Evolutionary conservation across 2,113 vertebrate genomes (phyloP), one percentile per base, ranked within the genome.

Genomic region (Sceloporus tristichus): DNA sequence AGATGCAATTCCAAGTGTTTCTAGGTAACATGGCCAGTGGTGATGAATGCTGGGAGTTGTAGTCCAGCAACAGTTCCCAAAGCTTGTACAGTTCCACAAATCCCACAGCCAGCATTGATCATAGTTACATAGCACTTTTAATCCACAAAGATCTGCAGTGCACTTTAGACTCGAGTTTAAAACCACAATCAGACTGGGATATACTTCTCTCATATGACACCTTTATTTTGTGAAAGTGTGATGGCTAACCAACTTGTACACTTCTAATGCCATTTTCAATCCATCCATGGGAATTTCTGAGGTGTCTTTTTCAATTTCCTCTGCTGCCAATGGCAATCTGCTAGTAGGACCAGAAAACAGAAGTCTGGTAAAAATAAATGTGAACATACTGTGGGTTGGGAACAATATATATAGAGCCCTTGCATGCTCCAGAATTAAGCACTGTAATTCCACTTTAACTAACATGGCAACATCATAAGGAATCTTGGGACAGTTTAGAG

Each of bases 81-180:
- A 62, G 13, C 59, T 18, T 62, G 14, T 62, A 18, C 59, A 62
- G 13, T 62, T 62, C 59, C 59, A 62, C 10, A 18, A 62, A 62
- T 18, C 59, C 59, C 16, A 14, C 16, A 14, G 13, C 3, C 16
- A 62, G 59, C 59, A 62, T 3, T 62, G 18, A 14, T 18, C 16
- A 62, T 34, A 84, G 74, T 11, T 66, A 86, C 13, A 1, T 38
- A 59, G 66, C 25, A 40, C 21, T 42, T 0, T 10, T 75, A 18
- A 87, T 80, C 29, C 85, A 89, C 80, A 86, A 62, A 74, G 38
- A 66, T 83, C n/a, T 82, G 87, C 75, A 42, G 42, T 48, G 2
- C 42, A 53, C 91, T 65, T 62, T n/a, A 87, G 90, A 66, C 90
- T 40, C 66, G 85, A 40, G 70, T 78, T 62, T 79, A n/a, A 56